These are phyloP conservation scores for Struthidea cinerea DNA, from an alignment of 2,113 vertebrate species.

Conservation along the genomic window DNA sequence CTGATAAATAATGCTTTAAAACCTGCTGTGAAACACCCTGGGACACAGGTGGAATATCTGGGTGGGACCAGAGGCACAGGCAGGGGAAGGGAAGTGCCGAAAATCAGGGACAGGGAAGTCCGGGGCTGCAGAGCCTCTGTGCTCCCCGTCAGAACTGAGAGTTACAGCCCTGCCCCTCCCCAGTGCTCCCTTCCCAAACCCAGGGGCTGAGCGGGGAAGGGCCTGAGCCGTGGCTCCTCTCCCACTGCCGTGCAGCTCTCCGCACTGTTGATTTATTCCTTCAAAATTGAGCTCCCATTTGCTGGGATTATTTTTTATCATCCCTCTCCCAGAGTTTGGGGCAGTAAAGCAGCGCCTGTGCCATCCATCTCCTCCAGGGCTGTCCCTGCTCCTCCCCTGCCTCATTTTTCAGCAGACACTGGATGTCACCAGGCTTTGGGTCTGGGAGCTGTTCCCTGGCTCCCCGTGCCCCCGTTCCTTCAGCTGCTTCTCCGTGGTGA, in stretches of 20 bases:
- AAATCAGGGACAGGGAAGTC: background rate
- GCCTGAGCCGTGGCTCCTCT: background rate
- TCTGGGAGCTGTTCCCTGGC: background rate
- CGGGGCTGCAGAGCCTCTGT: background rate
- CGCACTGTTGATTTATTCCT: background rate
- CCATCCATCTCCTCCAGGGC: background rate
- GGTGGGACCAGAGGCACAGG: background rate
- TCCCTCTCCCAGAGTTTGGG: background rate
- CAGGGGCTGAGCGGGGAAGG: background rate
- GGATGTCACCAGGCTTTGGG: background rate
- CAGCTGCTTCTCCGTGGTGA: background rate
- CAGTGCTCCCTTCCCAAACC: rapidly evolving
- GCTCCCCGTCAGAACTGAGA: too few species aligned
- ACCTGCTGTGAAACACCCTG: background rate
- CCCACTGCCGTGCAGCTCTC: background rate
- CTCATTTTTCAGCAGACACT: background rate
- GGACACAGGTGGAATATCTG: rapidly evolving
- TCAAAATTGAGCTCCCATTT: background rate
- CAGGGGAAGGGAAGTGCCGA: background rate
- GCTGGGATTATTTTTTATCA: background rate
- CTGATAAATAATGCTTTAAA: background rate
- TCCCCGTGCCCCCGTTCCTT: background rate
- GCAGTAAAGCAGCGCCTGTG: background rate
- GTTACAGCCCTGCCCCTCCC: background rate
- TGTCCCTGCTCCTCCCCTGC: background rate